These are phyloP conservation scores for Sakesphorus luctuosus DNA, from an alignment of 2,113 vertebrate genomes.

Conservation along the genomic window DNA sequence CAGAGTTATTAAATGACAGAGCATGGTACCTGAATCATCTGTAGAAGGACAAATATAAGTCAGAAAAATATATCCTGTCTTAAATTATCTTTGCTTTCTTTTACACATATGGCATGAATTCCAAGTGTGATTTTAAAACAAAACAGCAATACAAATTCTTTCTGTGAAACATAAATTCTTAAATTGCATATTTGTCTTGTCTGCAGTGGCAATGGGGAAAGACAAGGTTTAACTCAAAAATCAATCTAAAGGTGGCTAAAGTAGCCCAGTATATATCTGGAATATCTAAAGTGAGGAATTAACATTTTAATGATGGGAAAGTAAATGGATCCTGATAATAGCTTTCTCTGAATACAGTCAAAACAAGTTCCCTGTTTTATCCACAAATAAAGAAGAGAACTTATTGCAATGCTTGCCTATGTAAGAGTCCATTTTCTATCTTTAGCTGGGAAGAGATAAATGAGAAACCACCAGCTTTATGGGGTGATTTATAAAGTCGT, in stretches of 20 bases:
- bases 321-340: background rate
- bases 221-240: background rate
- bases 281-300: background rate
- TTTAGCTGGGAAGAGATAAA: conserved; percentile 21
- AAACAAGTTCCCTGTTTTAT: background rate
- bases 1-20: background rate
- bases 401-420: background rate
- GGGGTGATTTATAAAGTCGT: conserved; percentile 6
- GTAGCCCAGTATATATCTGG: background rate
- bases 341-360: background rate
- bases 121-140: background rate
- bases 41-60: background rate
- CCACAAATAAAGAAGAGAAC: background rate
- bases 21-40: background rate
- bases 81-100: background rate
- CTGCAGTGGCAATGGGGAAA: background rate
- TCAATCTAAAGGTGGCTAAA: background rate
- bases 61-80: background rate
- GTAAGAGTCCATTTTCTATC: background rate
- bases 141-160: background rate
- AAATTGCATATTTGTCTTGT: background rate
- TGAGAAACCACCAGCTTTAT: background rate
- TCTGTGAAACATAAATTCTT: background rate
- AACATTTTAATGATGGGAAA: background rate
- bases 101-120: background rate